Base-by-base conservation (phyloP, 2,797 vertebrate species). In the Margarornis squamiger region DNA sequence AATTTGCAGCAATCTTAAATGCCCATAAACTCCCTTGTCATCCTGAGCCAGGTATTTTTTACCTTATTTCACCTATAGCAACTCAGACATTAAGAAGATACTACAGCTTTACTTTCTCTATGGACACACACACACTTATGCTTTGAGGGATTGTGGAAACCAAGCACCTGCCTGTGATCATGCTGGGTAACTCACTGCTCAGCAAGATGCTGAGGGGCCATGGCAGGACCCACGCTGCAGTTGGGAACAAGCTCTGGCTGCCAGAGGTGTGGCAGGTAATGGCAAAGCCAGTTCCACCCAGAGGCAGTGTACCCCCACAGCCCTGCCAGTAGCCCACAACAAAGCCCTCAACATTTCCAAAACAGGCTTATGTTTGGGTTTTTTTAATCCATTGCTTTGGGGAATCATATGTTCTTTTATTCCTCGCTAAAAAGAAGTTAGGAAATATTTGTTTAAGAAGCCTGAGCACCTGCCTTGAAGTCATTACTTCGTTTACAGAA, bases 381-480 rank as follows among this genome's bases (percentile, higher is more conserved):
- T 73, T 82, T 77, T 68, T 61, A 77, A 88, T 90, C 76, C 58
- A 12, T 43, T 77, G 79, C 72, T 90, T 86, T 93, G 23, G 7
- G 36, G 22, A 90, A 29, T 70, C 22, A 2, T 43, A 51, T 24
- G 54, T 54, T 92, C 70, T 80, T 95, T 96, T 62, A 81, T 86
- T 84, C 45, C 48, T 81, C 1, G 0, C 23, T 84, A 62, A 95
- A 88, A 93, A 90, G 49, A 92, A 59, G 39, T 70, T 84, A 86
- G 41, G 76, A 92, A 93, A 93, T 93, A 90, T n/a, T 94, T 92
- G 81, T 78, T 94, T 92, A 90, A 93, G 66, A 78, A 92, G 58
- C 14, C 39, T 41, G 51, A 75, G 48, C 62, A 90, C 46, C 58
- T 86, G 59, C 29, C 59, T 95, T 78, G 38, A 68, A 74, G 49